Base-by-base conservation (phyloP, 2,888 invertebrate genomes). In the Stenodera caucasica region DNA sequence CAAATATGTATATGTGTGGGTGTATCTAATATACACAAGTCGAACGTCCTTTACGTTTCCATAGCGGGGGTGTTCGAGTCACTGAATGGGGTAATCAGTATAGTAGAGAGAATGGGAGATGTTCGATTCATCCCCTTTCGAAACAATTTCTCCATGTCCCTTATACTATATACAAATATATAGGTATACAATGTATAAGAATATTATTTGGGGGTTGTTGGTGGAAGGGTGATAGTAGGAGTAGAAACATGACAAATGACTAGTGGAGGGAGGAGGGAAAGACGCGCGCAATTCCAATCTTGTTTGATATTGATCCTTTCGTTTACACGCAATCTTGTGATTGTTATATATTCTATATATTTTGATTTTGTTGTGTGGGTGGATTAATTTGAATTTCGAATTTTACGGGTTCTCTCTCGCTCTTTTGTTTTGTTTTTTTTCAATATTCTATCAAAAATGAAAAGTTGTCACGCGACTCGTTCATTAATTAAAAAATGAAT, bases 231-330 rank as follows among this genome's bases (percentile, higher is more conserved):
- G 18, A 54, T 11, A 21, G 45, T 8, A 18, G 2, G 37, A 1
- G 12, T 32, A 35, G 55, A 49, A 54, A 53, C 58, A 55, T 61
- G 61, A 61, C 58, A 61, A 61, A 61, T 58, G 62, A 58, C 50
- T 55, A 33, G 37, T 37, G 23, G 57, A 30, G 14, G 53, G 58
- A 45, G 21, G 21, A 11, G 45, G 45, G 45, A 45, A 21, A 62
- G 62, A 26, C 62, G 58, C 55, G 62, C 62, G 62, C 62, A 62
- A 61, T 58, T 45, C 54, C 62, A 62, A 62, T 62, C 60, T 55
- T 57, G 60, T 49, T 45, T 50, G 56, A 59, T 63, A 63, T 63
- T 60, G 63, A 63, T 63, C 63, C 57, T 58, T 58, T 45, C 45
- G 51, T 51, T 53, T 55, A 55, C 55, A 55, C 52, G 33, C 49